phyloP scores from a whole-genome alignment of 2,113 vertebrate species.

The Odocoileus virginianus region DNA sequence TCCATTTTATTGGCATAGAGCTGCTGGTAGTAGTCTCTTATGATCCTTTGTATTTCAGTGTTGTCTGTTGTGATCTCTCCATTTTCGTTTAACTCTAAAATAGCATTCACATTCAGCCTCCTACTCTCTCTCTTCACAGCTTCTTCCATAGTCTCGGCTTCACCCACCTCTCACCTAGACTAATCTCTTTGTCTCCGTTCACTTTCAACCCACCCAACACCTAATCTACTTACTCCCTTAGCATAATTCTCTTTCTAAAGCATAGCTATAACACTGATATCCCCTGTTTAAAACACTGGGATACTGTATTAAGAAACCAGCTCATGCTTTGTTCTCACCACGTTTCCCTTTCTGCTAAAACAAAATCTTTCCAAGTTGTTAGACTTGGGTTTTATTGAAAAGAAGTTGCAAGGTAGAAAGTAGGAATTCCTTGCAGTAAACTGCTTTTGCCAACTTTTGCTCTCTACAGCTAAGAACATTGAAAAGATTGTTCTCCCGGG shows the following conservation, averaged over 20 bases:
- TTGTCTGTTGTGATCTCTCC: too few species aligned
- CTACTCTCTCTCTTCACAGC: not conserved
- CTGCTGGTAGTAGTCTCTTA: too few species aligned
- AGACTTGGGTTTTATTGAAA: not conserved
- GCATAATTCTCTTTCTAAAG: not conserved
- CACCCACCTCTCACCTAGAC: not conserved
- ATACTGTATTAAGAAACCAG: not conserved
- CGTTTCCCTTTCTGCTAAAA: not conserved
- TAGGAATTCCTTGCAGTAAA: not conserved
- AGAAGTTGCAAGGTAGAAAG: not conserved
- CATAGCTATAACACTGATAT: not conserved
- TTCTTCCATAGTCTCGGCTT: not conserved
- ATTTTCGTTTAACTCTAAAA: not conserved
- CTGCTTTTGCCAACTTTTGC: not conserved
- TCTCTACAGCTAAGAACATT: not conserved
- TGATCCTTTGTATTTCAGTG: too few species aligned
- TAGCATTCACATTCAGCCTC: not conserved
- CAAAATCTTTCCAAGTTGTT: not conserved
- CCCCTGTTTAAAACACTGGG: not conserved
- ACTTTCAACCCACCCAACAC: not conserved
- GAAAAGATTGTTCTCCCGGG: conserved; percentile 13
- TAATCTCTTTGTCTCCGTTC: not conserved
- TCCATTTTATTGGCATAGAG: too few species aligned
- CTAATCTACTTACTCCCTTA: not conserved
- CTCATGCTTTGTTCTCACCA: not conserved